These are phyloP conservation scores for Drosophila nigricruria DNA, from an alignment of 2,888 invertebrate species.

Conservation along the genomic window DNA sequence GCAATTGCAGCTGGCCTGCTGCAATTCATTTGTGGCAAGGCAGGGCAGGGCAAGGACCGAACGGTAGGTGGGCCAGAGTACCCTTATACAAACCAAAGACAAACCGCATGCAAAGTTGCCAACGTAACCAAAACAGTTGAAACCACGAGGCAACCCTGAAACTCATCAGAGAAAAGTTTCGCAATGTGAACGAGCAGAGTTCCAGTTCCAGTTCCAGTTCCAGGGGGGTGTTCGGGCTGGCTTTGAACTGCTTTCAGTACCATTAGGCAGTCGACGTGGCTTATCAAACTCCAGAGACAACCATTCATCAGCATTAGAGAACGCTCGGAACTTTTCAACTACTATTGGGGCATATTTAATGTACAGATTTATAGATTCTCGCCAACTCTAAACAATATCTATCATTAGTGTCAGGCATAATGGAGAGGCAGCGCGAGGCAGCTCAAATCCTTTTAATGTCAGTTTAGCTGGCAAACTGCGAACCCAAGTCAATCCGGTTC, in stretches of 20 bases:
- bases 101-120: conserved; percentile 77
- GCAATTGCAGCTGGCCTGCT: conserved; percentile 76
- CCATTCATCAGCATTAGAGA: conserved; percentile 56
- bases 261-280: conserved; percentile 65
- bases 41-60: conserved; percentile 1
- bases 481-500: conserved; percentile 58
- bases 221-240: not conserved
- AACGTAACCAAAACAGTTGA: conserved; percentile 72
- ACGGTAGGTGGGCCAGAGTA: not conserved
- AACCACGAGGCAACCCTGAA: conserved; percentile 60
- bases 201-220: too few relatives aligned
- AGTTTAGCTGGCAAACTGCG: conserved; percentile 5
- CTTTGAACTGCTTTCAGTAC: conserved; percentile 46
- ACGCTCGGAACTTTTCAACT: conserved; percentile 55
- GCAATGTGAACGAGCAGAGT: conserved; percentile 7
- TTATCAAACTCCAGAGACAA: conserved; percentile 46
- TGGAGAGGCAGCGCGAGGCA: conserved; percentile 4
- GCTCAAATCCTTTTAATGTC: conserved; percentile 69
- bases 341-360: conserved; percentile 56
- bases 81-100: conserved; percentile 47
- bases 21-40: conserved; percentile 74
- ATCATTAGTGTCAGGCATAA: conserved; percentile 72
- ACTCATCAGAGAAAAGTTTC: conserved; percentile 39
- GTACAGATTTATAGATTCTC: conserved; percentile 42
- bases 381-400: conserved; percentile 54